Evolutionary conservation across 30 jellyfish, hydroid and myxozoan species (phyloP), one percentile per base, ranked within the genome.

Genomic region (Clytia hemisphaerica): DNA sequence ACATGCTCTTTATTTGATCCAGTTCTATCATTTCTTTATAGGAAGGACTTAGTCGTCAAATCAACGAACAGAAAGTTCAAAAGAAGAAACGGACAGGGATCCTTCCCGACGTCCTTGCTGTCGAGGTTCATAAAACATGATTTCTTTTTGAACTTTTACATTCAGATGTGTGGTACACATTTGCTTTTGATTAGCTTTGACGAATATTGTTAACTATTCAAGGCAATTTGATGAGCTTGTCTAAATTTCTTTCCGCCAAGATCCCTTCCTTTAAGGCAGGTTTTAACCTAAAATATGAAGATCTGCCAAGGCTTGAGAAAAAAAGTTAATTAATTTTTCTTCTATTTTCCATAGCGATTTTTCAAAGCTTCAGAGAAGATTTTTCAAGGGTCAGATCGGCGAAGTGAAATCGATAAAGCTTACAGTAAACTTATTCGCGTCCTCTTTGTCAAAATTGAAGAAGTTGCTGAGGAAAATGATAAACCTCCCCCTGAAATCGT

Each of bases 391-490:
- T 81, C 95, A 1, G 98, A 89, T 12, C 81, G 98, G 37, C 77
- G 98, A 18, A 73, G 95, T 40, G 98, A 89, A 46, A 82, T 89
- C 29, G 98, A 89, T 55, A 82, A 82, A 58, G 98, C 95, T 9
- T 89, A 89, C 63, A 70, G 75, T 4, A 81, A 80, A 67, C 63
- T 89, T 22, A 35, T 89, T n/a, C 92, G 72, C 38, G 87, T 67
- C 29, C 64, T 89, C 60, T 82, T 76, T 30, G 91, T 65, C n/a
- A 76, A 81, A 46, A 89, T 89, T 6, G 92, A 89, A 31, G 50
- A 83, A 45, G 85, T 89, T 60, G 92, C 98, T 4, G 71, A 40
- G 22, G 94, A 77, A 49, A 93, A 82, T 50, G 98, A 89, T 27
- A 89, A 82, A 48, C 83, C 95, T 0, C 98, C 98, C 1, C 87